A percentile compares a stretch with the other conserved stretches of the same genome.
phyloP scores from a whole-genome alignment of 1,140 invertebrate genomes.

The Belonocnema kinseyi region DNA sequence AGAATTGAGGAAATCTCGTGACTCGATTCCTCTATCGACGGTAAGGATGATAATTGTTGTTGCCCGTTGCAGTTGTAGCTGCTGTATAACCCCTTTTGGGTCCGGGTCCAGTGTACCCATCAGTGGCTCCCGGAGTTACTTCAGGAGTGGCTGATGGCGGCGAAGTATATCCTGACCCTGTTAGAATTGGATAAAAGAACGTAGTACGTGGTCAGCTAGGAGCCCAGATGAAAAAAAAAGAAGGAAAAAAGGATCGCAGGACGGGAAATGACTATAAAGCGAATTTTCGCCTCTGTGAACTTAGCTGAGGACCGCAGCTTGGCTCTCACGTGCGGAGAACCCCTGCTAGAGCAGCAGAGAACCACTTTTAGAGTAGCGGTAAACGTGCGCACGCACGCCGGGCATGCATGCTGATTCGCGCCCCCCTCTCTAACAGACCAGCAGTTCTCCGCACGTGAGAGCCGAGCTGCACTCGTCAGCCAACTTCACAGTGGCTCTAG shows the following conservation, averaged over 20 bases:
- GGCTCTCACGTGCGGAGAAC: too few species aligned
- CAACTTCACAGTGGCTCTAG: too few species aligned
- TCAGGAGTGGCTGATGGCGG: slow-evolving; percentile 52
- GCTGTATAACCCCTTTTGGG: slow-evolving; percentile 62
- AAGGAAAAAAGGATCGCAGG: slow-evolving; percentile 6
- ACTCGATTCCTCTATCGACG: slow-evolving; percentile 60
- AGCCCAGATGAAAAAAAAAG: slow-evolving; percentile 28
- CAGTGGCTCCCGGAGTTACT: slow-evolving; percentile 60
- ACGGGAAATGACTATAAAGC: background rate
- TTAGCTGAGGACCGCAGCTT: too few species aligned
- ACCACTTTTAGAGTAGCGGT: too few species aligned
- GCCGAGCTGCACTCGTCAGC: too few species aligned
- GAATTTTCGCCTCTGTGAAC: too few species aligned
- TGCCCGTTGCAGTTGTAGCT: slow-evolving; percentile 31
- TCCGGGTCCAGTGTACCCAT: slow-evolving; percentile 55
- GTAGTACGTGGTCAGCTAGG: slow-evolving; percentile 52
- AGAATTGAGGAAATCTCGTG: background rate
- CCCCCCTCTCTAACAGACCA: too few species aligned
- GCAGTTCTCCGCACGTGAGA: too few species aligned
- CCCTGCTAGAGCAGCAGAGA: too few species aligned
- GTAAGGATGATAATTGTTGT: slow-evolving; percentile 72
- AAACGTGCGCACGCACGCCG: too few species aligned
- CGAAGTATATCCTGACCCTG: slow-evolving; percentile 60
- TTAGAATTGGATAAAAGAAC: slow-evolving; percentile 70
- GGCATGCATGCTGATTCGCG: too few species aligned